Conservation (phyloP, 2,113 vertebrate species). For the Cyanoderma ruficeps region DNA sequence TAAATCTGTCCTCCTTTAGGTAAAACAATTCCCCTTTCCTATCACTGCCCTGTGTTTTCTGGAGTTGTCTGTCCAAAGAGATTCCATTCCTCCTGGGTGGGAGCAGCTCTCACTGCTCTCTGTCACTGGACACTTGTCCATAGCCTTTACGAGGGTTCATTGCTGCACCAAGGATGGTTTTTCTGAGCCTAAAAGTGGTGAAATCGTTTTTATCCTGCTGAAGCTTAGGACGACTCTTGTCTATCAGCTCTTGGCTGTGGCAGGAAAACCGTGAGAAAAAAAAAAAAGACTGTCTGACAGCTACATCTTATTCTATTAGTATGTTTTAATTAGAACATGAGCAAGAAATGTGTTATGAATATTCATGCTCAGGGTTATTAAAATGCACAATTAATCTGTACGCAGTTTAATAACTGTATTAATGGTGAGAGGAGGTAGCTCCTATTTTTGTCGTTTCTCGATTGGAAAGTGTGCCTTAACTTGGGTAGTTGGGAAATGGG, state of each 20-base stretch:
- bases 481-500: background rate
- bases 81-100: background rate
- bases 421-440: conserved; percentile 12
- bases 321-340: conserved; percentile 74
- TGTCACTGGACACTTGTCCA: background rate
- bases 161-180: background rate
- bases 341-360: conserved; percentile 66
- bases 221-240: background rate
- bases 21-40: background rate
- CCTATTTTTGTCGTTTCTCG: conserved; percentile 17
- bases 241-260: background rate
- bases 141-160: rapidly evolving
- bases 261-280: background rate
- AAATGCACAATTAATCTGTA: conserved; percentile 72
- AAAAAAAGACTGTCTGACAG: background rate
- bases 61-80: background rate
- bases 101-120: background rate
- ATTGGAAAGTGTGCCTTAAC: background rate
- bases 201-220: background rate
- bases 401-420: conserved; percentile 70
- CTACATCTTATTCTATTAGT: conserved; percentile 67
- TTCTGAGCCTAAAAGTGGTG: background rate
- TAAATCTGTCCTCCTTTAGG: background rate
- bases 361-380: conserved; percentile 75
- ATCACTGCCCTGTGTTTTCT: background rate